Evolutionary conservation across 1,140 invertebrate genomes (phyloP).

Genomic region (Dendroctonus ponderosae): DNA sequence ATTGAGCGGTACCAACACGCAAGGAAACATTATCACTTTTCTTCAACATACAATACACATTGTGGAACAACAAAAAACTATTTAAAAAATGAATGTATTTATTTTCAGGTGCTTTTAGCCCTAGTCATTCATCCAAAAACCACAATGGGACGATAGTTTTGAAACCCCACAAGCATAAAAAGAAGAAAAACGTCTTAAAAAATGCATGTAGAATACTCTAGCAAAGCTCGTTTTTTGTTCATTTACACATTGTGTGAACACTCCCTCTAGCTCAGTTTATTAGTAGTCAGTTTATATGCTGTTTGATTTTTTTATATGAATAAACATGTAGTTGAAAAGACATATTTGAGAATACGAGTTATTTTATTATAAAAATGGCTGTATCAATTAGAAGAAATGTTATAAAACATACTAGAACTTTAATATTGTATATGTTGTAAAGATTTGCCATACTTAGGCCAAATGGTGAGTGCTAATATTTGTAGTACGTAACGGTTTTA

Average conservation of each 20-base stretch:
- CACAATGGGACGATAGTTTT: slow-evolving; percentile 62
- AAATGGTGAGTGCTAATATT: slow-evolving; percentile 50
- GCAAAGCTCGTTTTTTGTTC: slow-evolving; percentile 19
- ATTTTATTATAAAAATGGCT: slow-evolving; percentile 18
- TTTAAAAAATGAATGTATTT: not conserved
- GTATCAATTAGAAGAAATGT: slow-evolving; percentile 3
- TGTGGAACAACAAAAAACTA: no score
- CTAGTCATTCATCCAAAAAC: slow-evolving; percentile 56
- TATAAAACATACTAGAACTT: slow-evolving; percentile 18
- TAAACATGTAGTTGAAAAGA: no score
- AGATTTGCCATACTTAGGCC: slow-evolving; percentile 40
- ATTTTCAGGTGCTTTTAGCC: slow-evolving; percentile 61
- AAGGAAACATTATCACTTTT: no score
- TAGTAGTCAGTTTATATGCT: no score
- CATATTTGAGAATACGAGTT: not conserved
- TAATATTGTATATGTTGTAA: slow-evolving; percentile 29
- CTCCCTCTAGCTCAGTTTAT: no score
- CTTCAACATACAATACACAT: no score
- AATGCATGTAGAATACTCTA: slow-evolving; percentile 61
- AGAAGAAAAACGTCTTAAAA: slow-evolving; percentile 63
- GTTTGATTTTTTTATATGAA: no score
- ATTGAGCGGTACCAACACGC: no score
- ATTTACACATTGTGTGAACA: not conserved
- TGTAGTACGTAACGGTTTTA: slow-evolving; percentile 15
- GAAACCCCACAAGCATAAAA: slow-evolving; percentile 56